Conservation (phyloP, 2,888 invertebrate species). For the Eumerus sabulonum region DNA sequence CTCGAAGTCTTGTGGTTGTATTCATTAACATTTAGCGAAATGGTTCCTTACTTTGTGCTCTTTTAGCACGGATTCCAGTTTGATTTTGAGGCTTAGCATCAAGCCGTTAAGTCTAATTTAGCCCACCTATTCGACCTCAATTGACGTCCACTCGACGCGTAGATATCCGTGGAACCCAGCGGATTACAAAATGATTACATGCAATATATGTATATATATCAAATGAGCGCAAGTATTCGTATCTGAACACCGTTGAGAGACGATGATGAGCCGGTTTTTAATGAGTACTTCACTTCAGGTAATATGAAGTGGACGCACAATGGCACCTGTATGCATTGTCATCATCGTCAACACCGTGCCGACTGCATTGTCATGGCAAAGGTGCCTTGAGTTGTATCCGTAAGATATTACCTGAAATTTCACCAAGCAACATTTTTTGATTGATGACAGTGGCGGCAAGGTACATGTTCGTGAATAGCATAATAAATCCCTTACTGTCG, state of each 20-base stretch:
- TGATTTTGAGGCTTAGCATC: neutral
- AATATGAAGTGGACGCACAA: conserved; percentile 29
- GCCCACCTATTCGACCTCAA: too few species aligned
- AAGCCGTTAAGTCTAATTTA: neutral
- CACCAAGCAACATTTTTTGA: conserved; percentile 46
- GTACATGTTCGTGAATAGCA: conserved; percentile 22
- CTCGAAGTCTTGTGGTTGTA: neutral
- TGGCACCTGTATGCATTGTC: conserved; percentile 21
- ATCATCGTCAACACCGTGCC: neutral
- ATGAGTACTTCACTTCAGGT: conserved; percentile 10
- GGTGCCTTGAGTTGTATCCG: conserved; percentile 16
- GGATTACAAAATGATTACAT: too few species aligned
- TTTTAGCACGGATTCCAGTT: conserved; percentile 17
- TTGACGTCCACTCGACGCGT: too few species aligned
- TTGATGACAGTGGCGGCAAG: conserved; percentile 36
- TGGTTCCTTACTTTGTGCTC: neutral
- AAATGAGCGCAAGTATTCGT: conserved; percentile 27
- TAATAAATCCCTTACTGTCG: too few species aligned
- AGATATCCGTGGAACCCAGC: too few species aligned
- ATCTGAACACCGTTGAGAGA: conserved; percentile 20
- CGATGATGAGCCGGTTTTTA: neutral
- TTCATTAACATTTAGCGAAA: too few species aligned
- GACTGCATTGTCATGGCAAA: conserved; percentile 11
- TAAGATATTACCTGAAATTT: conserved; percentile 46
- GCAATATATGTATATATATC: too few species aligned